These are phyloP conservation scores for Rhaphigaster nebulosa DNA, from an alignment of 2,888 invertebrate genomes.

Conservation along the genomic window DNA sequence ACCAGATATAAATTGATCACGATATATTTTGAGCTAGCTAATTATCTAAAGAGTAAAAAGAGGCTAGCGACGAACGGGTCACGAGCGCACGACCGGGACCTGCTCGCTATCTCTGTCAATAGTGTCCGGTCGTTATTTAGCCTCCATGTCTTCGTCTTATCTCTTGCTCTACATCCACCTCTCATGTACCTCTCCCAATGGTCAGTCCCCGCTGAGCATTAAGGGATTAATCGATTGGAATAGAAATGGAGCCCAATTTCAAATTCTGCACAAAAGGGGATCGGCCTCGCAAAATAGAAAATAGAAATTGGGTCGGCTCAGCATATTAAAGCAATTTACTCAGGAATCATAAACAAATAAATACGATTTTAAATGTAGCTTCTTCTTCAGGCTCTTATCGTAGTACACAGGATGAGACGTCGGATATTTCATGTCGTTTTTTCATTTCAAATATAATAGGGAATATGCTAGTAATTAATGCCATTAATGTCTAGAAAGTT, in stretches of 20 bases:
- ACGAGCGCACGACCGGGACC: background rate
- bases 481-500: too few relatives aligned
- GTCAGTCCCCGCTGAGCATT: background rate
- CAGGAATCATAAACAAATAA: too few relatives aligned
- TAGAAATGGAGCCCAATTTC: background rate
- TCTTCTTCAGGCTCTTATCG: too few relatives aligned
- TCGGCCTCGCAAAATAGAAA: too few relatives aligned
- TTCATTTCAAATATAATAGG: too few relatives aligned
- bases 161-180: conserved; percentile 31
- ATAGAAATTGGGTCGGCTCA: too few relatives aligned
- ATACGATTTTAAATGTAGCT: too few relatives aligned
- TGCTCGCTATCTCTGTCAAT: conserved; percentile 29
- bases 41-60: conserved; percentile 25
- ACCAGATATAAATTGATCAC: background rate
- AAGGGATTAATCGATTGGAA: background rate
- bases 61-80: background rate
- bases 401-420: too few relatives aligned
- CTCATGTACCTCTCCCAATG: background rate
- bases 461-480: too few relatives aligned
- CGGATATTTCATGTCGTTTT: too few relatives aligned
- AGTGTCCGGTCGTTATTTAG: conserved; percentile 20
- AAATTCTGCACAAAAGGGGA: background rate
- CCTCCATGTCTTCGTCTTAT: conserved; percentile 4
- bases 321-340: too few relatives aligned
- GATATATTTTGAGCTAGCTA: conserved; percentile 43